Evolutionary conservation across 2,888 invertebrate species (phyloP).

Genomic region (Antitype chi): DNA sequence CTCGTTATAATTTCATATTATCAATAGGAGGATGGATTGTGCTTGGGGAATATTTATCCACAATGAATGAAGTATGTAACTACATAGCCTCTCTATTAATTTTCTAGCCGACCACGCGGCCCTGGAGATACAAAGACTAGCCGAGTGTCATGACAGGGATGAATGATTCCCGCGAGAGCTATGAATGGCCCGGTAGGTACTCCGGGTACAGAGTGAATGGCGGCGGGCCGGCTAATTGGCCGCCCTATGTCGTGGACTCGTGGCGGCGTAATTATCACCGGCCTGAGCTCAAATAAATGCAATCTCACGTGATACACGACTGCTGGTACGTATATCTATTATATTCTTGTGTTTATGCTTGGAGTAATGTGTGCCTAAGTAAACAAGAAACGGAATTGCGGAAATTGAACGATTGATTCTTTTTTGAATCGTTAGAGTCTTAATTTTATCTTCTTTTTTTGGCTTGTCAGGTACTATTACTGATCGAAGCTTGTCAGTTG

Average conservation of each 20-base stretch:
- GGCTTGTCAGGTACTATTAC: no score
- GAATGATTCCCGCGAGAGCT: constrained; percentile 75
- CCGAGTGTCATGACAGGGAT: constrained; percentile 72
- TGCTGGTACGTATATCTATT: constrained; percentile 11
- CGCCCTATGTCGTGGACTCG: constrained; percentile 68
- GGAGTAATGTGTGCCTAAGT: background rate
- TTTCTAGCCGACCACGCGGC: constrained; percentile 24
- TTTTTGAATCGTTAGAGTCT: no score
- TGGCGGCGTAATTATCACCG: constrained; percentile 80
- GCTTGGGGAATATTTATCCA: constrained; percentile 1
- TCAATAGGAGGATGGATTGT: background rate
- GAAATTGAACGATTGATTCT: background rate
- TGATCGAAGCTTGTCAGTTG: no score
- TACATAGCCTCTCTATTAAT: constrained; percentile 18
- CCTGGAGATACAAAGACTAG: constrained; percentile 60
- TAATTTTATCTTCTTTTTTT: no score
- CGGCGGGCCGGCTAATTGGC: constrained; percentile 75
- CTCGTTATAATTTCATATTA: constrained; percentile 6
- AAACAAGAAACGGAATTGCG: background rate
- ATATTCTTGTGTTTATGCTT: constrained; percentile 21
- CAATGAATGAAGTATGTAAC: background rate
- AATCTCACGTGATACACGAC: constrained; percentile 63
- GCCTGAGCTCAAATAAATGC: constrained; percentile 67
- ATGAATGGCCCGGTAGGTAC: constrained; percentile 76
- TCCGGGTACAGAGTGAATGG: constrained; percentile 74